Base-by-base conservation (phyloP, 2,113 vertebrate species). In the Ginglymostoma cirratum region DNA sequence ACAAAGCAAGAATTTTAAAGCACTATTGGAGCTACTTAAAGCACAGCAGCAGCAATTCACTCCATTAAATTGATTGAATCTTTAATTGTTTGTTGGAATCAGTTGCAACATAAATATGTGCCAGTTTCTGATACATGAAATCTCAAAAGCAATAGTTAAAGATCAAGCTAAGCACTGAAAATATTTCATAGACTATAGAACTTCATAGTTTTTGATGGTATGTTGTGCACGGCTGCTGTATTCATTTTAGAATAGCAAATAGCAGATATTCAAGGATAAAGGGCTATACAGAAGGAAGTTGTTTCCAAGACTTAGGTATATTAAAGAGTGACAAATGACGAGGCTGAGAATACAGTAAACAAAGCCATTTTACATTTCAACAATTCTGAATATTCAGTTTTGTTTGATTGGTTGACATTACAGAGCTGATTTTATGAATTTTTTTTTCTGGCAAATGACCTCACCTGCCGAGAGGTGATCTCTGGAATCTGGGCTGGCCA, bases 351-450 rank as follows among this genome's bases (percentile, higher is more conserved):
- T 65, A 55, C 4, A 17, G 52, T n/a, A 30, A 90, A 90, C 30
- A 52, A 65, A 90, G 87, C 14, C 52, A 87, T 87, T 87, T 80
- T 52, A 8, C 24, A 87, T 90, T 89, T 90, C 30, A 90, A 90
- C 87, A 90, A 90, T 30, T 90, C 87, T 65, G 52, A 90, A 65
- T 90, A 27, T 61, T 90, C 87, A 34, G 52, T 55, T 65, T 90
- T 30, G 17, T n/a, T 90, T n/a, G 61, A 90, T 90, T 90, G 30
- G 27, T 90, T 61, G 48, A 90, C 27, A 42, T 83, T 38, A 42
- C 17, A 45, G 38, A 4, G 17, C 14, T 83, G 12, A 55, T 34
- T 61, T 61, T 90, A 55, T 90, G 87, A 61, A n/a, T 61, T 90
- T 30, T 14, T 27, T 5, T 55, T 65, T 90, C 27, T 61, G 48